Percentiles rank a stretch among this genome's conserved stretches.
phyloP scores from a whole-genome alignment of 1,140 invertebrate species.

The Tribolium castaneum region DNA sequence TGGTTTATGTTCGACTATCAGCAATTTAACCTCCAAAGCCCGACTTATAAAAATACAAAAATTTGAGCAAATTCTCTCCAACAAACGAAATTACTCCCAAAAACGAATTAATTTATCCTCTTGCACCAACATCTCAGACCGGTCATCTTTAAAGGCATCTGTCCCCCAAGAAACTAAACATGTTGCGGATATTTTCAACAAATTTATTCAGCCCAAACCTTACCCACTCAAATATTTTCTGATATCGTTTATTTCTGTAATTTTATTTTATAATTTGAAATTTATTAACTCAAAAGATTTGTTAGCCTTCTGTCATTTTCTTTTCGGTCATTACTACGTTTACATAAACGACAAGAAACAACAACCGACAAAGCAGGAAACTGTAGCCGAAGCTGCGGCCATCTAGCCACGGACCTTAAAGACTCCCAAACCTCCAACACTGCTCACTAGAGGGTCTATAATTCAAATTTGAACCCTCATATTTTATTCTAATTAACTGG shows the following conservation, averaged over 20 bases:
- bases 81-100: neutral
- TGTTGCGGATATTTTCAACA: constrained; percentile 3
- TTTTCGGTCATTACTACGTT: constrained; percentile 38
- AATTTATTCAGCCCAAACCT: constrained; percentile 14
- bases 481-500: neutral
- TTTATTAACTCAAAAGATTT: constrained; percentile 37
- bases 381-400: neutral
- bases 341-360: constrained; percentile 28
- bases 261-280: constrained; percentile 36
- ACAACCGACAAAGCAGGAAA: constrained; percentile 6
- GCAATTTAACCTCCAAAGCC: constrained; percentile 14
- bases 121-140: constrained; percentile 33
- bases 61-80: constrained; percentile 10
- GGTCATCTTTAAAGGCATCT: constrained; percentile 42
- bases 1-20: constrained; percentile 1
- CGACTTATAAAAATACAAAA: constrained; percentile 21
- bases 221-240: constrained; percentile 3
- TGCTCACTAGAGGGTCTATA: neutral
- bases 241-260: constrained; percentile 2
- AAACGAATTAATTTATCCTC: constrained; percentile 11
- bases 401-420: neutral
- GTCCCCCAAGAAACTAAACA: constrained; percentile 23
- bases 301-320: constrained; percentile 38
- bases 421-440: neutral
- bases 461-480: neutral